Evolutionary conservation across 2,113 vertebrate genomes (phyloP), one percentile per base, ranked within the genome.

Genomic region (Maccullochella peelii): DNA sequence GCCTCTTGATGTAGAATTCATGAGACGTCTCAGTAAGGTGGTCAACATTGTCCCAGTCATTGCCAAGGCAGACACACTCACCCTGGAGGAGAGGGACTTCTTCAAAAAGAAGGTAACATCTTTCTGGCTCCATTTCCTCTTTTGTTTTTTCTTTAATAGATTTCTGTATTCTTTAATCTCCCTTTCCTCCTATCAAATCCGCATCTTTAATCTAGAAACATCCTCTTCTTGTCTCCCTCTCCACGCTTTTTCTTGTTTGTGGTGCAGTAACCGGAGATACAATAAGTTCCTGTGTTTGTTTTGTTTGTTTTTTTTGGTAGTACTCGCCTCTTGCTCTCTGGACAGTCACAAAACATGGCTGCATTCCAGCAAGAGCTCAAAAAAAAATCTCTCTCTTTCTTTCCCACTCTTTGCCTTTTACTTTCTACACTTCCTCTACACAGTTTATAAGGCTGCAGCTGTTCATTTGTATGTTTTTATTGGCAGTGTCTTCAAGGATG

Each of bases 41-140:
- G 98, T 99, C 84, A 99, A 99, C 94, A 99, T 99, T 0, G 98
- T 99, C 30, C 98, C 98, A 0, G 98, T 99, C 92, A 99, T 99
- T 0, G 98, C 98, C 69, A 99, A 99, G 74, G 98, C 98, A 0
- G 98, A 99, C 91, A 99, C 98, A 0, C 93, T 99, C 86, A 99
- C 98, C 49, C 95, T 99, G 95, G 98, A 99, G 88, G 98, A 99
- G 94, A 96, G 98, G 77, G 97, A 98, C 91, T 96, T 97, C 94
- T 99, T 99, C 94, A 99, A 99, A 80, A 96, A 98, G 78, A 95
- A 97, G 97, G 98, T 99, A 89, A 90, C 83, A 49, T 21, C 36
- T 21, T 10, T 59, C 18, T 49, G 6, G 8, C 8, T 55, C 10
- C 11, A 4, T 66, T 18, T n/a, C 10, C 14, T 62, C 12, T 36